These are phyloP conservation scores for Drosophila kohkoa DNA, from an alignment of 1,140 invertebrate species.

Conservation along the genomic window DNA sequence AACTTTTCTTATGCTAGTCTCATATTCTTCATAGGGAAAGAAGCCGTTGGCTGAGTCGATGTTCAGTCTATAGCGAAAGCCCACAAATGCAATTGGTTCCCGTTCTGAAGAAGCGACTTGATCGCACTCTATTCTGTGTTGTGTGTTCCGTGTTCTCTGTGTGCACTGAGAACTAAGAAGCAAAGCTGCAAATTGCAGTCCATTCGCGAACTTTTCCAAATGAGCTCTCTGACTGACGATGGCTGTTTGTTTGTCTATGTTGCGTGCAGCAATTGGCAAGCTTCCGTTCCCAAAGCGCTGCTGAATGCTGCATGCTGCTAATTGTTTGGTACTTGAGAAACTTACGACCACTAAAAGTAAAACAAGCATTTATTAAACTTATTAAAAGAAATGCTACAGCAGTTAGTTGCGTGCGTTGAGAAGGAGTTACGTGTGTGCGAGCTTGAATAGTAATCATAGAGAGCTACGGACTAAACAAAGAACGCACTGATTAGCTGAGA, in stretches of 20 bases:
- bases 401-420: conserved; percentile 58
- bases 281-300: conserved; percentile 70
- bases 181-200: not conserved
- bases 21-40: not conserved
- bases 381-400: conserved; percentile 62
- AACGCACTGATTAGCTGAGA: conserved; percentile 69
- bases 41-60: not conserved
- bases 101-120: conserved; percentile 7
- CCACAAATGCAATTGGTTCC: conserved; percentile 61
- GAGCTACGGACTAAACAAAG: conserved; percentile 54
- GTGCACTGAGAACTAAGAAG: conserved; percentile 11
- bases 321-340: conserved; percentile 80
- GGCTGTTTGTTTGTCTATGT: conserved; percentile 32
- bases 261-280: conserved; percentile 73
- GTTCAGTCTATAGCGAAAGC: conserved; percentile 48
- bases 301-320: conserved; percentile 66
- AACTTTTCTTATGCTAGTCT: not conserved
- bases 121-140: not conserved
- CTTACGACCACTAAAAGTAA: conserved; percentile 76
- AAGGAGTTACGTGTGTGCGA: conserved; percentile 21
- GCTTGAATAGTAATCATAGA: conserved; percentile 26
- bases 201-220: conserved; percentile 18
- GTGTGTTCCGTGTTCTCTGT: conserved; percentile 1
- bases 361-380: conserved; percentile 81
- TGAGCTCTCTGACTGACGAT: conserved; percentile 1